Conservation (phyloP, 2,797 vertebrate species). For the Arctocebus calabarensis region DNA sequence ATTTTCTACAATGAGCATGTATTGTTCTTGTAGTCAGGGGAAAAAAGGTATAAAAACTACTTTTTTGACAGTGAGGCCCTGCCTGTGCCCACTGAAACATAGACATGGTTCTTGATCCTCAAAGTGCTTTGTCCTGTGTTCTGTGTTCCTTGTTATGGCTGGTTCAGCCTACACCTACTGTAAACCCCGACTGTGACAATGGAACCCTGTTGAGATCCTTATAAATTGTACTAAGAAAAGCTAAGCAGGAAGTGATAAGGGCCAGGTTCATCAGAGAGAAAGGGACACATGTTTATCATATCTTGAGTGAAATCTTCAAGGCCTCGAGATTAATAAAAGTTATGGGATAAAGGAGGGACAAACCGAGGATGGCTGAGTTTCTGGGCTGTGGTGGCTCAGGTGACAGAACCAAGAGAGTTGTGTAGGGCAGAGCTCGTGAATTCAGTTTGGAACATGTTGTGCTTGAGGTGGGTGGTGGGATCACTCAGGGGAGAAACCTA, state of each 20-base stretch:
- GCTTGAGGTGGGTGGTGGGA: neutral
- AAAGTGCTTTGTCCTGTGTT: neutral
- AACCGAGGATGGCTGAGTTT: neutral
- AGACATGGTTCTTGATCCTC: neutral
- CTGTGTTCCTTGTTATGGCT: neutral
- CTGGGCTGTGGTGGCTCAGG: neutral
- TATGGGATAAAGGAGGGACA: neutral
- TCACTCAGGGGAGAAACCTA: neutral
- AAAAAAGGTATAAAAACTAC: neutral
- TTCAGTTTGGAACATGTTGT: neutral
- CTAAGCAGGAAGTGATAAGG: neutral
- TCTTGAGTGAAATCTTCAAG: neutral
- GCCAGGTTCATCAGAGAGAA: neutral
- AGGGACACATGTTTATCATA: neutral
- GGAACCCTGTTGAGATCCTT: neutral
- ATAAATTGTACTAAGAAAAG: neutral
- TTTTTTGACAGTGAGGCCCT: neutral
- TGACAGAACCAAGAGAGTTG: neutral
- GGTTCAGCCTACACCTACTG: neutral
- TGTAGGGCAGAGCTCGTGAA: neutral
- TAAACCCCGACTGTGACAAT: neutral
- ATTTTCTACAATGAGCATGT: neutral
- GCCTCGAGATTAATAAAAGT: neutral
- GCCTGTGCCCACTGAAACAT: neutral
- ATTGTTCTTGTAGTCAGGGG: neutral